Evolutionary conservation across 2,113 vertebrate species (phyloP), one percentile per base, ranked within the genome.

Genomic region (Pollachius pollachius): DNA sequence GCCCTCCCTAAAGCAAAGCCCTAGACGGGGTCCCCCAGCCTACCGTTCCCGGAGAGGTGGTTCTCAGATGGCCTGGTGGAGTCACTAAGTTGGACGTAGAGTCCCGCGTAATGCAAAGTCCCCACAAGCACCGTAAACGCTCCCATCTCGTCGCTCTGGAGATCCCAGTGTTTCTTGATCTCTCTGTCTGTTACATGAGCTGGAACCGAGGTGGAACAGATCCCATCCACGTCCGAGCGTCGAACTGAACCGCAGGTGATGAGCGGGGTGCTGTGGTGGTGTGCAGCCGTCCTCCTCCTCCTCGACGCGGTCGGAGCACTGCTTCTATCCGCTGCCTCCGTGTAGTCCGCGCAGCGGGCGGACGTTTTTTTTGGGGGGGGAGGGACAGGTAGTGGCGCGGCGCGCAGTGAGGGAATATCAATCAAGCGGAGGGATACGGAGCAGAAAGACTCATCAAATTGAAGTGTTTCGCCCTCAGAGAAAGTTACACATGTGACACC

Each of bases 81-180:
- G 73, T 87, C 91, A 86, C 94, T 90, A 91, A 96, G 93, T 93
- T 96, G 95, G 81, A 96, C 85, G 92, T 92, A 96, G 92, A 97
- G 94, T 94, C 95, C 95, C 93, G 96, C 83, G 89, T 91, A 97
- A 87, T 95, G 95, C 84, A 96, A 92, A 89, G 91, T 91, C 92
- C 95, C 92, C 90, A 96, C 91, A 85, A 94, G 92, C 89, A 93
- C 80, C 75, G 91, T 88, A 84, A 96, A 93, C 89, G 92, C 93
- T 88, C 93, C 93, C 94, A 95, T 95, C 79, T 83, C 87, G 89
- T 76, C 71, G 73, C 65, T 81, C 76, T 65, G 15, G 87, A 88
- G 80, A 79, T 85, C 74, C 86, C 85, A 81, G 82, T 85, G 84
- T 74, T 79, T 72, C 78, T 76, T 74, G n/a, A n/a, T 41, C 3